Conservation (phyloP, 2,113 vertebrate genomes). For the Clarias macrocephalus region DNA sequence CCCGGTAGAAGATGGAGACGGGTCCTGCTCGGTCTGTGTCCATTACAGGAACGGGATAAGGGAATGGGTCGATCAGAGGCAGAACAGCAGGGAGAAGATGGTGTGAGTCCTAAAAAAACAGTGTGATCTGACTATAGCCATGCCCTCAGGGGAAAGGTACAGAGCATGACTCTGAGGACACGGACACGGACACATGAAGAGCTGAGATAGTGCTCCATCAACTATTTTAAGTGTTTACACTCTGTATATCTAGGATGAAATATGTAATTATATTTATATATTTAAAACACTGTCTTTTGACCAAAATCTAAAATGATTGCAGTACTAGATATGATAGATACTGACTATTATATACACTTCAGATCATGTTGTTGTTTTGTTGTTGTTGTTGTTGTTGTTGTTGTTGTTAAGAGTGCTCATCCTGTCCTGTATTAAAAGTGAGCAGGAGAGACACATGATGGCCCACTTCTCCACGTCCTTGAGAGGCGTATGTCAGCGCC, state of each 20-base stretch:
- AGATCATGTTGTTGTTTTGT: neutral
- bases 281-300: neutral
- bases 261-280: neutral
- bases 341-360: neutral
- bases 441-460: constrained; percentile 68
- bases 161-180: neutral
- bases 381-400: constrained; percentile 3
- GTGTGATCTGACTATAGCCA: constrained; percentile 15
- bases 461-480: constrained; percentile 79
- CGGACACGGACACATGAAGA: neutral
- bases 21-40: constrained; percentile 43
- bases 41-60: constrained; percentile 73
- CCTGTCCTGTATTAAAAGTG: constrained; percentile 18
- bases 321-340: neutral
- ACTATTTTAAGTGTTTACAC: neutral
- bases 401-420: neutral
- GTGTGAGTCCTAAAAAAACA: constrained; percentile 19
- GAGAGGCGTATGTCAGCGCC: constrained; percentile 77
- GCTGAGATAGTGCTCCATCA: neutral
- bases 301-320: neutral
- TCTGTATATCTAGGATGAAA: neutral
- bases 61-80: constrained; percentile 70
- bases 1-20: constrained; percentile 21
- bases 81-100: constrained; percentile 58
- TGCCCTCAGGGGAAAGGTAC: neutral